A percentile compares a stretch with the other conserved stretches of the same genome.
Conservation (phyloP, 2,888 invertebrate species). For the Erebia epiphron region DNA sequence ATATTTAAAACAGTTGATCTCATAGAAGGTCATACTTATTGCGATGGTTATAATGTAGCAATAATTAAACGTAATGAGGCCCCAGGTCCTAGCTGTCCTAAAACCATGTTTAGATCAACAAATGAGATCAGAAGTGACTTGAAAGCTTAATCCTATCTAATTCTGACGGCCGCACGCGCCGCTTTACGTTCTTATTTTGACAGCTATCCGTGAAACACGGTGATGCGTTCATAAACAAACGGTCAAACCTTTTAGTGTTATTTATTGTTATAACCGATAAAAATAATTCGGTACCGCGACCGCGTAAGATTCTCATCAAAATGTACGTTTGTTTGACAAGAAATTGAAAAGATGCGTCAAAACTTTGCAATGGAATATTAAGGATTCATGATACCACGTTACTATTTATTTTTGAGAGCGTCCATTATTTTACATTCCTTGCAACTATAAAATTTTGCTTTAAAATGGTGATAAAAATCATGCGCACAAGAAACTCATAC, state of each 20-base stretch:
- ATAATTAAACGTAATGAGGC: no score
- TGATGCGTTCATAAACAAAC: conserved; percentile 23
- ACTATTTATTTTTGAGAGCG: no score
- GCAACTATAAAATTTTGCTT: no score
- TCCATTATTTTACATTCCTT: no score
- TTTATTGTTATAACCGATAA: conserved; percentile 24
- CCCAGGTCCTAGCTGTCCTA: neutral
- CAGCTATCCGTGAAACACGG: conserved; percentile 16
- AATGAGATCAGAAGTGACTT: conserved; percentile 2
- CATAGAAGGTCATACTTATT: no score
- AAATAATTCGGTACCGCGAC: conserved; percentile 19
- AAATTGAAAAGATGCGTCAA: conserved; percentile 4
- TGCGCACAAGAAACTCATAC: no score
- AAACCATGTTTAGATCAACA: conserved; percentile 4
- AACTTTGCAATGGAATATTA: conserved; percentile 12
- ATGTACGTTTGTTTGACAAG: conserved; percentile 16
- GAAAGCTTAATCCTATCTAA: neutral
- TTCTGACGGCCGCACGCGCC: conserved; percentile 13
- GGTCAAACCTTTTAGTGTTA: conserved; percentile 19
- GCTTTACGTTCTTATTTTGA: conserved; percentile 22
- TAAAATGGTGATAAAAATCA: no score
- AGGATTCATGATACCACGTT: neutral
- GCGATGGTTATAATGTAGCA: no score
- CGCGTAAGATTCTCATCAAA: conserved; percentile 19
- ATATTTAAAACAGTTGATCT: no score